Evolutionary conservation across 2,797 vertebrate species (phyloP), one percentile per base, ranked within the genome.

Genomic region (Jordanella pulchra): DNA sequence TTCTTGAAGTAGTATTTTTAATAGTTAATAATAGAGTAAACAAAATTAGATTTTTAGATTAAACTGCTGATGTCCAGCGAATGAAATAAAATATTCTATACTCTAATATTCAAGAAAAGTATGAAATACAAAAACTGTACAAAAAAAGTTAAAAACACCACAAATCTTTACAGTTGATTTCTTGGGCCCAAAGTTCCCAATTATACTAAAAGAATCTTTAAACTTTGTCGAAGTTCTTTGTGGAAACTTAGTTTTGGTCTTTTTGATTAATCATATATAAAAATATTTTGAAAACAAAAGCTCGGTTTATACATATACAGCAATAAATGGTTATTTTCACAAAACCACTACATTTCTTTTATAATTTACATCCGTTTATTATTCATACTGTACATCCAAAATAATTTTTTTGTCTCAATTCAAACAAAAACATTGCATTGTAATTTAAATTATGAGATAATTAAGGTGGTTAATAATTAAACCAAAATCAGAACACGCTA

Each of bases 311-410:
- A 25, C 60, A 60, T 35, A 25, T 3, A 39, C 23, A 28, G 10
- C 14, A 53, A 56, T 67, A 45, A n/a, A 48, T 9, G n/a, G 27
- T 28, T 32, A 27, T 23, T 48, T 25, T 56, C 35, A 73, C 39
- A 39, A 69, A 65, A 56, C 17, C n/a, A 70, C 55, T 51, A 28
- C 51, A 45, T 61, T 21, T 82, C 32, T 75, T 84, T 67, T 69
- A 84, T 85, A 88, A 89, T 53, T 42, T 88, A 84, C 75, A 84
- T 78, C 80, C 73, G 67, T 83, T 89, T 80, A 30, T 84, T 88
- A 79, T 86, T 92, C 80, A 89, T 90, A 91, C 81, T 91, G 89
- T 93, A 93, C 89, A 93, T 81, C 84, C 78, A 89, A 90, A 88
- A 86, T 81, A 89, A 91, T 76, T 86, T 81, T 84, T 82, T 82